Percentiles rank a stretch among this genome's conserved stretches.
phyloP scores from a whole-genome alignment of 2,797 vertebrate species.

The Sebastes wilsoni region DNA sequence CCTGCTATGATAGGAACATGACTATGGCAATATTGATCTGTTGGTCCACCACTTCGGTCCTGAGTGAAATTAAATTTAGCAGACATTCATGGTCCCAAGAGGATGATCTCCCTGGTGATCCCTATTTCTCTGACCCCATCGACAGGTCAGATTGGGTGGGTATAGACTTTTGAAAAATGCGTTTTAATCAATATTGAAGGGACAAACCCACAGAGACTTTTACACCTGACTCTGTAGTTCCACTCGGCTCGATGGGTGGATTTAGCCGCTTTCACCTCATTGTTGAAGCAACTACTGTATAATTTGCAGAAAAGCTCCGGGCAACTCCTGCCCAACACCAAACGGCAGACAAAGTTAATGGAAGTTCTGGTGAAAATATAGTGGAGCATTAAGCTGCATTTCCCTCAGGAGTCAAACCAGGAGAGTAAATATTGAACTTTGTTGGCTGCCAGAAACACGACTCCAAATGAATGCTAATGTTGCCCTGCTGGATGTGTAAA shows the following conservation, averaged over 20 bases:
- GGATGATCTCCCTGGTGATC: background rate
- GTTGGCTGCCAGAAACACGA: background rate
- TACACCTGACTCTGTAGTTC: background rate
- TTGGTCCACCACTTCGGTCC: too few relatives aligned
- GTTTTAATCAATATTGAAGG: background rate
- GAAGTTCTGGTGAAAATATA: background rate
- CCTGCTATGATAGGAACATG: too few relatives aligned
- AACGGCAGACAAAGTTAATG: background rate
- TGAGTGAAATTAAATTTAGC: background rate
- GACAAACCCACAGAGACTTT: background rate
- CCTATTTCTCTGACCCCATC: background rate
- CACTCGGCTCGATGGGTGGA: background rate
- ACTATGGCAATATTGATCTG: too few relatives aligned
- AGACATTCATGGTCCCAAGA: background rate
- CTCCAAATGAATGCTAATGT: conserved; percentile 2
- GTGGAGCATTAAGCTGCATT: background rate
- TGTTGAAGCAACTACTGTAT: background rate
- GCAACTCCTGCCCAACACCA: background rate
- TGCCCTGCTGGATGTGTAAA: background rate
- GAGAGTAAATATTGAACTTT: background rate
- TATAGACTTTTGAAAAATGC: background rate
- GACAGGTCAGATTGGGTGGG: background rate
- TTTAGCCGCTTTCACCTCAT: background rate
- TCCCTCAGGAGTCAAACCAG: background rate
- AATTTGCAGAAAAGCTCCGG: background rate